A percentile compares a stretch with the other conserved stretches of the same genome.
phyloP scores from a whole-genome alignment of 2,888 invertebrate species.

The Lacanobia wlatinum region DNA sequence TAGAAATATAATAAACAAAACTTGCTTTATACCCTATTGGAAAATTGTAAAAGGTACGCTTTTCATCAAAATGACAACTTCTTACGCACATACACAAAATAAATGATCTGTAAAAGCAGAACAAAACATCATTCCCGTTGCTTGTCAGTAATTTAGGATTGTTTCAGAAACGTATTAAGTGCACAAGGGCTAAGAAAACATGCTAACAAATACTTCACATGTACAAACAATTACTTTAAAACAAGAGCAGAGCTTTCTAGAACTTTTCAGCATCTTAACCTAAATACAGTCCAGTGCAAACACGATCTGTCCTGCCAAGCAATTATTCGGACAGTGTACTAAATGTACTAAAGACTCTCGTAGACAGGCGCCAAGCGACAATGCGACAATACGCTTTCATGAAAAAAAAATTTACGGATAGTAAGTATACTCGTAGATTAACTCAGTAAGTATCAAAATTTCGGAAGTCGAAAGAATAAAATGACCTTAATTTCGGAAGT shows the following conservation, averaged over 20 bases:
- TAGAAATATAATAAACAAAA: too few relatives aligned
- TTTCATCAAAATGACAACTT: too few relatives aligned
- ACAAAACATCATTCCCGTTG: neutral
- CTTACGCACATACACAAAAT: neutral
- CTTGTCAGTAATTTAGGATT: neutral
- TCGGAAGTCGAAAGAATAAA: too few relatives aligned
- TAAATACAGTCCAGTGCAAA: conserved; percentile 40
- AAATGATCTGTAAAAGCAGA: neutral
- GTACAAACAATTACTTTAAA: conserved; percentile 34
- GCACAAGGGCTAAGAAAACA: conserved; percentile 2
- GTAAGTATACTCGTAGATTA: too few relatives aligned
- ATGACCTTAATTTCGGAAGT: too few relatives aligned
- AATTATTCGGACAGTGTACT: conserved; percentile 66
- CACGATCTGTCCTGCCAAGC: conserved; percentile 56
- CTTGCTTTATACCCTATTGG: too few relatives aligned
- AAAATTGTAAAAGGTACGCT: neutral
- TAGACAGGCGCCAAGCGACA: neutral
- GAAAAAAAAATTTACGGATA: neutral
- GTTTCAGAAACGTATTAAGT: neutral
- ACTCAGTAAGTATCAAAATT: too few relatives aligned
- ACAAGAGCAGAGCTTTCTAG: conserved; percentile 37
- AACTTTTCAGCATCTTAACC: conserved; percentile 46
- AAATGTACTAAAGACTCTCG: neutral
- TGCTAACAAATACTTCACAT: conserved; percentile 23
- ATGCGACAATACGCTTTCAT: neutral